Evolutionary conservation across 2,113 vertebrate species (phyloP).

Genomic region (Pterocles gutturalis): DNA sequence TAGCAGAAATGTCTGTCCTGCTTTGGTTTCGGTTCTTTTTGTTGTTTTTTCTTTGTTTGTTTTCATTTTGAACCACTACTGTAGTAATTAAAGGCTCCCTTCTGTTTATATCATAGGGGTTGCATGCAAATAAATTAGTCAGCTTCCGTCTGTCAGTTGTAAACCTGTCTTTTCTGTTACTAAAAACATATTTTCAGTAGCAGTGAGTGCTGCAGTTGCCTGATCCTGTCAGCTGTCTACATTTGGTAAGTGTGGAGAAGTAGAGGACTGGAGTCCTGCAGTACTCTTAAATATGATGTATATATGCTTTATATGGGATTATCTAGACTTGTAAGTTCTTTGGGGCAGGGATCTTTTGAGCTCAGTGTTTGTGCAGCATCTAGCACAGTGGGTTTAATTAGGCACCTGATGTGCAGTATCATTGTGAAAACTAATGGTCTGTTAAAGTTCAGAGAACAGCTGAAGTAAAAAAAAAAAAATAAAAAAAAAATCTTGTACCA

Average conservation of each 20-base stretch:
- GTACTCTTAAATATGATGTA: not conserved
- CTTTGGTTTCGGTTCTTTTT: not conserved
- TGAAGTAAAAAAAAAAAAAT: not conserved
- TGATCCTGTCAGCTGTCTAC: not conserved
- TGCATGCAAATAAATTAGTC: not conserved
- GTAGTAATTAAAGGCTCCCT: not conserved
- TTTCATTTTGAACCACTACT: not conserved
- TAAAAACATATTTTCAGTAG: not conserved
- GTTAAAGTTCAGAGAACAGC: not conserved
- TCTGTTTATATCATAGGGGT: not conserved
- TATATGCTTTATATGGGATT: not conserved
- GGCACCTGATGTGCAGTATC: not conserved
- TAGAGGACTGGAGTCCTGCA: not conserved
- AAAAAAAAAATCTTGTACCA: not conserved
- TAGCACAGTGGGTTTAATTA: not conserved
- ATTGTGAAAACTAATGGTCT: not conserved
- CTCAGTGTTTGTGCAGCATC: not conserved
- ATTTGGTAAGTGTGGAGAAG: not conserved
- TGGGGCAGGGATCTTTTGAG: not conserved
- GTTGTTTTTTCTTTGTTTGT: not conserved
- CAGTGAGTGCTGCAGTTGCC: not conserved
- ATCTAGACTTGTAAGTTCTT: not conserved
- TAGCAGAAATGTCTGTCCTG: not conserved
- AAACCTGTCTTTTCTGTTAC: not conserved
- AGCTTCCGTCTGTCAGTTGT: not conserved